Evolutionary conservation across 2,113 vertebrate species (phyloP).

Genomic region (Ahaetulla prasina): DNA sequence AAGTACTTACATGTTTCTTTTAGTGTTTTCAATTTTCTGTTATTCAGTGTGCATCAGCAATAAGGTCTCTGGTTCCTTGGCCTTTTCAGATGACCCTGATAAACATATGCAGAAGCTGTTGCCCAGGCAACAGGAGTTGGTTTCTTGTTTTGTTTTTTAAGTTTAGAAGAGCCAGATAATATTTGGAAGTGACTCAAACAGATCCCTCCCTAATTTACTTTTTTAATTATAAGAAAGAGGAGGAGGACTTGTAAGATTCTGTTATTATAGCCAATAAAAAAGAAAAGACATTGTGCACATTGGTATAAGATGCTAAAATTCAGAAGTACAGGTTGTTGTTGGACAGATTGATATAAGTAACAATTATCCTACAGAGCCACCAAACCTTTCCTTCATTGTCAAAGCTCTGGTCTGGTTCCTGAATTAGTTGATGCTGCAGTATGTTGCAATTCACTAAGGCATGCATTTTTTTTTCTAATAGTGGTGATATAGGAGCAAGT

Average conservation of each 20-base stretch:
- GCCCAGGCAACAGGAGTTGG: neutral
- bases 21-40: neutral
- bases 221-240: neutral
- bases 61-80: neutral
- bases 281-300: slow-evolving; percentile 14
- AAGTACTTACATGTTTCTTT: neutral
- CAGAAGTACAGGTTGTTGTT: neutral
- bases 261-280: neutral
- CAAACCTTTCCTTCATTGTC: neutral
- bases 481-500: neutral
- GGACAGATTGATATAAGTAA: neutral
- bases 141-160: neutral
- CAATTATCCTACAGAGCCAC: neutral
- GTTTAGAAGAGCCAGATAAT: neutral
- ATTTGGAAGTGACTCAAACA: neutral
- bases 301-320: neutral
- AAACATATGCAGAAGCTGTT: neutral
- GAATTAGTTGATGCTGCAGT: neutral
- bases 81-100: neutral
- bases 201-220: neutral
- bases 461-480: neutral
- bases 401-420: neutral
- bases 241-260: neutral
- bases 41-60: neutral
- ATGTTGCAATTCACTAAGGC: neutral